Percentiles rank a stretch among this genome's conserved stretches.
These are phyloP conservation scores for Harpalus rufipes DNA, from an alignment of 2,888 invertebrate species.

Conservation along the genomic window DNA sequence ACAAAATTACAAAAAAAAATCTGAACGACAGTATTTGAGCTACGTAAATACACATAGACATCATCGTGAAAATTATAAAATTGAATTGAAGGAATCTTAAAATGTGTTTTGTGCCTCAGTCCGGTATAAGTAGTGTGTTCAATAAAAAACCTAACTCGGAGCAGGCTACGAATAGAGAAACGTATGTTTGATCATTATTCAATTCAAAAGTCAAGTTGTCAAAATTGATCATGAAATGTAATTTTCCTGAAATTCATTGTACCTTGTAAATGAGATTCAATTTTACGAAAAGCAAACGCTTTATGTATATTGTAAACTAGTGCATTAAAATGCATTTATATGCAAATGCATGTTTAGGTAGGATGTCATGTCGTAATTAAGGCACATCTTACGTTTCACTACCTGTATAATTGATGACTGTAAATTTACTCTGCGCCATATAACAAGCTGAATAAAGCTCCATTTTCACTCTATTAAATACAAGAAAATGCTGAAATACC, in stretches of 20 bases:
- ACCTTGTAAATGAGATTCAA: neutral
- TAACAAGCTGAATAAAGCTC: conserved; percentile 5
- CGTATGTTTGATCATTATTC: too few species aligned
- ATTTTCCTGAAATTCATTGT: neutral
- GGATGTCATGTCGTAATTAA: neutral
- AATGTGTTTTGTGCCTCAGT: too few species aligned
- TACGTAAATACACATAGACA: too few species aligned
- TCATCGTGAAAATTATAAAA: too few species aligned
- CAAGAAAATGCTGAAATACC: conserved; percentile 3
- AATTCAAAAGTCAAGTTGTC: too few species aligned
- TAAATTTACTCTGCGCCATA: neutral
- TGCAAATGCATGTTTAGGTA: conserved; percentile 3
- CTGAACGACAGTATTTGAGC: too few species aligned
- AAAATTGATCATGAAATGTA: too few species aligned
- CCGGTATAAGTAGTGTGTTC: too few species aligned
- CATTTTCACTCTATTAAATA: neutral
- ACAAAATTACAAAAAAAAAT: too few species aligned
- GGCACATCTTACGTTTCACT: neutral
- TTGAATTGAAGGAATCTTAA: too few species aligned
- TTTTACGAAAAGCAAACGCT: neutral
- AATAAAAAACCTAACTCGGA: too few species aligned
- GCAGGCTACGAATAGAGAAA: too few species aligned
- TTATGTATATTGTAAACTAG: neutral
- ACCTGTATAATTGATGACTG: conserved; percentile 43
- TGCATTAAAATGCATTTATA: neutral